phyloP scores from a whole-genome alignment of 2,888 invertebrate species.

The Oscheius sp. region DNA sequence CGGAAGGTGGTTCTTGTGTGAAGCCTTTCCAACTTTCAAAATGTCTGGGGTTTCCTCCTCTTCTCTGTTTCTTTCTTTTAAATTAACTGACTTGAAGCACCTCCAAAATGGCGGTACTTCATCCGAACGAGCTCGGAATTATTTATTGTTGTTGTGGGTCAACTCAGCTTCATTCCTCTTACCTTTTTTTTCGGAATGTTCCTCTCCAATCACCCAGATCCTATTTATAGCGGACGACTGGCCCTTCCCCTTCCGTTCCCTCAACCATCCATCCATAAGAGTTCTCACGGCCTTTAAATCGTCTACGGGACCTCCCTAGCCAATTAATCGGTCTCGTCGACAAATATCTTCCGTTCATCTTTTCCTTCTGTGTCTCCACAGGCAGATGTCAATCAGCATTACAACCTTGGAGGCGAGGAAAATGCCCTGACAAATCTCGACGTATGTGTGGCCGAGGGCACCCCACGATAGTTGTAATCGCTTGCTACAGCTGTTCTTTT shows the following conservation, averaged over 20 bases:
- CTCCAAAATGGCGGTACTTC: too few relatives aligned
- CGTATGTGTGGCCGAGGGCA: constrained; percentile 23
- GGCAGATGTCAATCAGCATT: neutral
- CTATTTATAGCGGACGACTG: constrained; percentile 5
- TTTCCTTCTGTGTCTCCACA: neutral
- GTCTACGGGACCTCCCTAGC: neutral
- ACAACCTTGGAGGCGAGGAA: neutral
- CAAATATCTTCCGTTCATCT: constrained; percentile 7
- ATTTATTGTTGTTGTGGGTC: constrained; percentile 17
- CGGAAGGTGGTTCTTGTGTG: neutral
- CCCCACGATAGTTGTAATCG: constrained; percentile 24
- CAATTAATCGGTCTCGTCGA: constrained; percentile 5
- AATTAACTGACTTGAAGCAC: too few relatives aligned
- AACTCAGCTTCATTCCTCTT: neutral
- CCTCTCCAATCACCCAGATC: constrained; percentile 6
- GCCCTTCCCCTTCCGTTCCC: neutral
- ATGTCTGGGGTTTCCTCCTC: too few relatives aligned
- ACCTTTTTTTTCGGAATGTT: neutral
- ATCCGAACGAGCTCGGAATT: neutral
- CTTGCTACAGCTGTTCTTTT: constrained; percentile 30
- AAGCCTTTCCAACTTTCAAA: too few relatives aligned
- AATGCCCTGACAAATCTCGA: constrained; percentile 11
- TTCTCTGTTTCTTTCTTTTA: too few relatives aligned
- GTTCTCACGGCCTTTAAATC: too few relatives aligned
- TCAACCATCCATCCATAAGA: neutral